Base-by-base conservation (phyloP, 2,113 vertebrate species). In the Corythornis cristatus region DNA sequence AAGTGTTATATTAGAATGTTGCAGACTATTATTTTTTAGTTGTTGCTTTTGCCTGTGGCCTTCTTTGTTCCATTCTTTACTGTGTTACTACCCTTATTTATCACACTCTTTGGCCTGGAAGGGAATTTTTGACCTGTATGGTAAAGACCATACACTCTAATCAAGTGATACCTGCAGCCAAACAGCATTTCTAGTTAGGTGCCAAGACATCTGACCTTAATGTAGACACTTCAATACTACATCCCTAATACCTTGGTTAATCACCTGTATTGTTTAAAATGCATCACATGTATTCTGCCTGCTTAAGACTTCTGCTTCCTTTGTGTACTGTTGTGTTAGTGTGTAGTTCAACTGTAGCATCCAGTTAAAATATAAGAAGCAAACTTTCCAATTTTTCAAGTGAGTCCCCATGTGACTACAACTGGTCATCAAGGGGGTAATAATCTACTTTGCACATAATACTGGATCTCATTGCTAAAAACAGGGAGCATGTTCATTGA, bases 1-100 rank as follows among this genome's bases (percentile, higher is more conserved):
- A 88, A 93, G 53, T 35, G 26, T 61, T 93, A 26, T 77, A 84
- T 93, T 90, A 74, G 88, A 73, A 35, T 65, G 56, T 77, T 88
- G 79, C 84, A 86, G 82, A 81, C n/a, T 71, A 71, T 92, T 96
- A 94, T 96, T 95, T 93, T 84, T 92, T 92, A 93, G 81, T 86
- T 95, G 66, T 76, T 96, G 64, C 70, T 89, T 86, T 96, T 89
- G 77, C 67, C 88, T 56, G 58, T 74, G 80, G 78, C 75, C 8
- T 4, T 12, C 78, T 74, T 89, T 77, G 91, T 83, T 86, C 87
- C n/a, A 22, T 68, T 60, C 83, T 82, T 87, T 89, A 9, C 33
- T 79, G 50, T 54, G 33, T 94, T 85, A 12, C 40, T 88, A 72
- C 46, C 40, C 57, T 91, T 74, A 70, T 85, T 91, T 89, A 70